A percentile compares a stretch with the other conserved stretches of the same genome.
Evolutionary conservation across 2,797 vertebrate species (phyloP).

Genomic region (Peromyscus aztecus): DNA sequence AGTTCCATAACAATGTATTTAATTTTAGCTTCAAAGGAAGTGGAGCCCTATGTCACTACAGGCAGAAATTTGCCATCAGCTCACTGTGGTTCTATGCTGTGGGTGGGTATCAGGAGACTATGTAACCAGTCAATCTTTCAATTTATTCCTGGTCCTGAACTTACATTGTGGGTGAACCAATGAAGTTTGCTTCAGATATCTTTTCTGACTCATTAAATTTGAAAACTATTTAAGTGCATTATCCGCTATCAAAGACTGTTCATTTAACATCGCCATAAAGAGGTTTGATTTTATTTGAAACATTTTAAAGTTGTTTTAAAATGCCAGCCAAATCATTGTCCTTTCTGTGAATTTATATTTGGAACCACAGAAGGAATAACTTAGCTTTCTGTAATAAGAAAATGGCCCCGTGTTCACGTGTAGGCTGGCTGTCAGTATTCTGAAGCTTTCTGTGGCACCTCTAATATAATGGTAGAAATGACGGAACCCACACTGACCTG

Average conservation of each 20-base stretch:
- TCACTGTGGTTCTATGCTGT: background rate
- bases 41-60: background rate
- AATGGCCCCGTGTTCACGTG: background rate
- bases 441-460: background rate
- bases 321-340: constrained; percentile 67
- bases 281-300: constrained; percentile 61
- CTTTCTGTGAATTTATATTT: constrained; percentile 71
- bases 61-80: background rate
- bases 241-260: background rate
- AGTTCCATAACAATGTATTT: background rate
- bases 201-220: background rate
- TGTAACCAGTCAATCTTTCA: background rate
- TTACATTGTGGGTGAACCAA: background rate
- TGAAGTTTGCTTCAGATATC: background rate
- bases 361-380: constrained; percentile 51
- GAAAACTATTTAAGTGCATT: background rate
- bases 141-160: background rate
- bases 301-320: constrained; percentile 59
- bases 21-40: background rate
- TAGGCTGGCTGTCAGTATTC: background rate
- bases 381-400: constrained; percentile 53
- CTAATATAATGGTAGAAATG: background rate
- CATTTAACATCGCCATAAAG: constrained; percentile 36
- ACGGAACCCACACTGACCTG: background rate
- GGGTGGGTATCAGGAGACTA: background rate